phyloP scores from a whole-genome alignment of 2,113 vertebrate genomes.

The Brachypodius melanocephalos region DNA sequence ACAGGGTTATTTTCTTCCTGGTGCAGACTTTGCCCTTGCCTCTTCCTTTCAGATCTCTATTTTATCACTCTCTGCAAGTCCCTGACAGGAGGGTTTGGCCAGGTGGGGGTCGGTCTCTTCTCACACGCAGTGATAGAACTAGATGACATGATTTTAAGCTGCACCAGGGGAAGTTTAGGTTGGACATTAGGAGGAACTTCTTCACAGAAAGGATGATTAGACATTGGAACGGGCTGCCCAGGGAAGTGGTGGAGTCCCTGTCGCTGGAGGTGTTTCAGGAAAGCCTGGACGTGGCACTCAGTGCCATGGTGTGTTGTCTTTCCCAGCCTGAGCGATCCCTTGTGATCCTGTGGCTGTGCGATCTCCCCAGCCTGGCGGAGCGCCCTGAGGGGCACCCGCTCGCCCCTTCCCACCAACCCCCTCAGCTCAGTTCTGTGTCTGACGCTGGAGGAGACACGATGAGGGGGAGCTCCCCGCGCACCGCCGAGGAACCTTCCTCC shows the following conservation, averaged over 20 bases:
- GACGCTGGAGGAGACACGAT: accelerated
- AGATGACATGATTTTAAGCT: background rate
- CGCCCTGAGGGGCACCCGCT: background rate
- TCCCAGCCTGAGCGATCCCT: background rate
- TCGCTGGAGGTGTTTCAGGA: too few species aligned
- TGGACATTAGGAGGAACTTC: background rate
- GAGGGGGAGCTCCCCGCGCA: background rate
- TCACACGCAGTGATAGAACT: background rate
- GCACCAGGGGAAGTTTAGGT: background rate
- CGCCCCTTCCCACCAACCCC: background rate
- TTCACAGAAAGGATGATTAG: background rate
- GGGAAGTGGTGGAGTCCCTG: background rate
- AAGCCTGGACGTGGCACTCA: background rate
- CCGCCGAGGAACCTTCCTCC: background rate
- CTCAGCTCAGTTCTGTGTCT: accelerated
- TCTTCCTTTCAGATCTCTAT: background rate
- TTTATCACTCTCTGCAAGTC: background rate
- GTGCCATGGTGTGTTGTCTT: background rate
- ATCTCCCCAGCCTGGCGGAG: background rate
- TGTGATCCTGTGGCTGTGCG: accelerated
- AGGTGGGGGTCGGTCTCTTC: background rate
- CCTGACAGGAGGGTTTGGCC: background rate
- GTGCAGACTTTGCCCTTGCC: background rate
- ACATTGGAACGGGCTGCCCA: background rate
- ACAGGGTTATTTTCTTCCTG: background rate